Conservation (phyloP, 1,140 invertebrate genomes). For the Globodera ellingtonae region DNA sequence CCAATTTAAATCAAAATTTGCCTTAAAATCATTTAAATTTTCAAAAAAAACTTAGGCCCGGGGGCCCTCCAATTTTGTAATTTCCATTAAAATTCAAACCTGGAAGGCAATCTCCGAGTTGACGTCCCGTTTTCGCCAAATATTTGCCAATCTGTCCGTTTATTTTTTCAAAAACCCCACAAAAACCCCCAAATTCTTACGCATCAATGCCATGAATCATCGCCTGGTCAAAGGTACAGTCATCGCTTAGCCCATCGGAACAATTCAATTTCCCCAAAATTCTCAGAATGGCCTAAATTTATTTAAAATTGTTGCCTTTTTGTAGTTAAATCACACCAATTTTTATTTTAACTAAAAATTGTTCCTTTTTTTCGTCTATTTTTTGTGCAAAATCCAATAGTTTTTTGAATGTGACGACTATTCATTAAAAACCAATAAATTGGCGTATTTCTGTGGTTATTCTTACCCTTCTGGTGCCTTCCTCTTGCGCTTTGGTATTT, state of each 20-base stretch:
- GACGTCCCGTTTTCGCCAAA: slow-evolving; percentile 50
- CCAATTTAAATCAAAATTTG: too few relatives aligned
- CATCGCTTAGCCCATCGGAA: slow-evolving; percentile 26
- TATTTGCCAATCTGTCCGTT: slow-evolving; percentile 33
- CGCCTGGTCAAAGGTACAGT: slow-evolving; percentile 40
- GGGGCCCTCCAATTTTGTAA: neutral
- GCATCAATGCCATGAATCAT: slow-evolving; percentile 38
- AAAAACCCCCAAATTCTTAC: slow-evolving; percentile 1
- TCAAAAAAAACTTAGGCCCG: too few relatives aligned
- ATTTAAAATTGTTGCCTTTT: neutral
- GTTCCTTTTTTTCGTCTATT: too few relatives aligned
- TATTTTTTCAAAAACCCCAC: neutral
- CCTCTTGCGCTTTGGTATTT: neutral
- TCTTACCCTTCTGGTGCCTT: neutral
- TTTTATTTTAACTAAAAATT: too few relatives aligned
- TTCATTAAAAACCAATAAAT: too few relatives aligned
- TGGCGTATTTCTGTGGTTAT: too few relatives aligned
- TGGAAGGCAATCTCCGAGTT: slow-evolving; percentile 56
- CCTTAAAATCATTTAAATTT: too few relatives aligned
- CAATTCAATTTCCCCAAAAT: slow-evolving; percentile 37
- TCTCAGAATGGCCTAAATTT: slow-evolving; percentile 46
- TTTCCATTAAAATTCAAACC: slow-evolving; percentile 22
- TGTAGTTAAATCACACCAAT: too few relatives aligned
- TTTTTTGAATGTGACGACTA: too few relatives aligned
- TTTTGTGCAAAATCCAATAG: too few relatives aligned